Conservation (phyloP, 2,797 vertebrate genomes). For the Helarctos malayanus region DNA sequence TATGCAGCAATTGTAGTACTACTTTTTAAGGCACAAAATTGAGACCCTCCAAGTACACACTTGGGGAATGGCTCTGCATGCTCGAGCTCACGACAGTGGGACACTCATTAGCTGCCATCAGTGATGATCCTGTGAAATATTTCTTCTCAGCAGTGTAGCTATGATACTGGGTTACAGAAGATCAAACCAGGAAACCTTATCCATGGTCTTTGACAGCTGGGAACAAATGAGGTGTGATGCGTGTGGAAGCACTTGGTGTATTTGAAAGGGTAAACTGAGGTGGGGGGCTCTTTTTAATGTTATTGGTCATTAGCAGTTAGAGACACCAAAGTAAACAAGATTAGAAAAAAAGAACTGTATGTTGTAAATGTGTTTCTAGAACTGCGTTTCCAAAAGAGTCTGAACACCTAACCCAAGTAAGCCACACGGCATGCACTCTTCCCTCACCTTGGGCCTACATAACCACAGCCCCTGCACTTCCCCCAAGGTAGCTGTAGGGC, state of each 20-base stretch:
- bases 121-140: background rate
- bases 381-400: background rate
- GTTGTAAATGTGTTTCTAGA: background rate
- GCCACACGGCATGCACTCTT: background rate
- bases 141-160: background rate
- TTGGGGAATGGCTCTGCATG: background rate
- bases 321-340: background rate
- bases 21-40: background rate
- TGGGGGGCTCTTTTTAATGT: background rate
- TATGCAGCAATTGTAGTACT: background rate
- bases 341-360: background rate
- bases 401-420: background rate
- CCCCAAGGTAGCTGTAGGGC: background rate
- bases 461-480: background rate
- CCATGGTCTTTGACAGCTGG: background rate
- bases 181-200: background rate
- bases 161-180: background rate
- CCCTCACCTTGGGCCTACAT: background rate
- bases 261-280: background rate
- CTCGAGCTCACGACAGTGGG: background rate
- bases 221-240: background rate
- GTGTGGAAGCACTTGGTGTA: background rate
- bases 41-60: background rate
- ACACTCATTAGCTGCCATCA: background rate
- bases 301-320: background rate